These are phyloP conservation scores for Geothlypis trichas DNA, from an alignment of 2,113 vertebrate species.

Conservation along the genomic window DNA sequence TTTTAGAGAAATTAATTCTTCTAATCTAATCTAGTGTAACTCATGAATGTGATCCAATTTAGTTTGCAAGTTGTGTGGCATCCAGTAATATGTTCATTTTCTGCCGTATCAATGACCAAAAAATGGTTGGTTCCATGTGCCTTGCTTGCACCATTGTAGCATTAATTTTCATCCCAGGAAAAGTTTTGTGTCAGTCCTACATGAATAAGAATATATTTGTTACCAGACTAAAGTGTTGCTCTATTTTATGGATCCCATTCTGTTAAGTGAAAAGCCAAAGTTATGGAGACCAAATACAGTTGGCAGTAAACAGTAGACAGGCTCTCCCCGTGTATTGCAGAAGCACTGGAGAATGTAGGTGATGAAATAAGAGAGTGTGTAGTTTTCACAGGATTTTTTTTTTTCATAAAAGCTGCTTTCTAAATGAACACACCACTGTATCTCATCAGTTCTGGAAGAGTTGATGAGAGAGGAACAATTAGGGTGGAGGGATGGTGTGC, in stretches of 20 bases:
- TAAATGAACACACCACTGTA: not conserved
- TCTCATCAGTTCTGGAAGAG: not conserved
- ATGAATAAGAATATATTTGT: not conserved
- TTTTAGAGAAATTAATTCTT: slow-evolving; percentile 42
- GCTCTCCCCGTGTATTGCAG: not conserved
- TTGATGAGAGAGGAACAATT: not conserved
- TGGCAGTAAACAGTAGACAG: not conserved
- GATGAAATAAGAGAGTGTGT: not conserved
- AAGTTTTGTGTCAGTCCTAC: not conserved
- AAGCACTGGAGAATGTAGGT: not conserved
- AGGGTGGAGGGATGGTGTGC: not conserved
- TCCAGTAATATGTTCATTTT: not conserved
- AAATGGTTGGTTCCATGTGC: not conserved
- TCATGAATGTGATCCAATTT: slow-evolving; percentile 21
- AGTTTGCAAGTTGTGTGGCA: not conserved
- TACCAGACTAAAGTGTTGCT: not conserved
- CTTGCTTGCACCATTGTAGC: not conserved
- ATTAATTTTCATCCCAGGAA: not conserved
- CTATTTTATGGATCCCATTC: not conserved
- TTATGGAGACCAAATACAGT: not conserved
- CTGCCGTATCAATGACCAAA: not conserved
- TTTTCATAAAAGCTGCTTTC: not conserved
- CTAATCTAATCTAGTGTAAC: slow-evolving; percentile 38
- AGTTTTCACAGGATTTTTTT: not conserved
- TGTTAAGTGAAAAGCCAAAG: not conserved